Evolutionary conservation across 2,888 invertebrate species (phyloP).

Genomic region (Ophraella communa): DNA sequence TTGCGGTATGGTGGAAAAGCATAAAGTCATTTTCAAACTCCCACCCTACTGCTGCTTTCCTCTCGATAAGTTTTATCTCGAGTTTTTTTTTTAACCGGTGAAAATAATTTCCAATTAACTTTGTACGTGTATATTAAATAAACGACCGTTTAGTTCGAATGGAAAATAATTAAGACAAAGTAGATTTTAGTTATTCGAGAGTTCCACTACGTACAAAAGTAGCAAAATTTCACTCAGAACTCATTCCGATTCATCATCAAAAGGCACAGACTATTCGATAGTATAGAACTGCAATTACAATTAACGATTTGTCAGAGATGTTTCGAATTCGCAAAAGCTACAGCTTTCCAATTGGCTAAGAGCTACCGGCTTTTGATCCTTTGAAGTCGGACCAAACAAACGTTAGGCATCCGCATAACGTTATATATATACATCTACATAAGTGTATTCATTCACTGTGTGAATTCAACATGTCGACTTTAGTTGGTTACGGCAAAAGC

Average conservation of each 20-base stretch:
- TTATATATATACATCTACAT: conserved; percentile 34
- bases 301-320: conserved; percentile 24
- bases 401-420: conserved; percentile 49
- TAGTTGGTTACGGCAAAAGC: not conserved
- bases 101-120: not conserved
- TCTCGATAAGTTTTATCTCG: not conserved
- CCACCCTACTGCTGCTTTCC: not conserved
- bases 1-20: conserved; percentile 5
- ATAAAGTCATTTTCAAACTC: conserved; percentile 7
- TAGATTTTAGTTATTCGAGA: no score
- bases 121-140: no score
- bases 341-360: conserved; percentile 54
- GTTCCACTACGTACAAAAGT: no score
- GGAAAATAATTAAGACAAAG: not conserved
- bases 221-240: conserved; percentile 10
- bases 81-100: not conserved
- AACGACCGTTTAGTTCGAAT: no score
- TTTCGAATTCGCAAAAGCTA: conserved; percentile 22
- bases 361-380: conserved; percentile 53
- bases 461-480: conserved; percentile 33
- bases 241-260: conserved; percentile 21
- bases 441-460: conserved; percentile 50
- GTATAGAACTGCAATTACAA: conserved; percentile 26
- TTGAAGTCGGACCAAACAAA: conserved; percentile 49
- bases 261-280: conserved; percentile 22